A percentile compares a stretch with the other conserved stretches of the same genome.
phyloP scores from a whole-genome alignment of 2,888 invertebrate species.

The Arctia plantaginis region DNA sequence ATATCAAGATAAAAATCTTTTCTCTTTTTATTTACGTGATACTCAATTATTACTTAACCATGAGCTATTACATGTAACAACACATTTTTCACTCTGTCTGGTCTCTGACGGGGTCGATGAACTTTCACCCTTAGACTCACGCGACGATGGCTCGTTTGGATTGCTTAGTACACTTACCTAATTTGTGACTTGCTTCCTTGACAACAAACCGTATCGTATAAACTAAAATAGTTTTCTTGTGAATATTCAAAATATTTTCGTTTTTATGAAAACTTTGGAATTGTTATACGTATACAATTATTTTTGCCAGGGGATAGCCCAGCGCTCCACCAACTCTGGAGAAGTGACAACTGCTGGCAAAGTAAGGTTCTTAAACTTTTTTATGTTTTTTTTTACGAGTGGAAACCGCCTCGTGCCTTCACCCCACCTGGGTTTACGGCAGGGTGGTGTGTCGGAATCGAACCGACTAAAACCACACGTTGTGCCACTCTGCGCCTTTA shows the following conservation, averaged over 20 bases:
- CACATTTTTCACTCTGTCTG: slow-evolving; percentile 41
- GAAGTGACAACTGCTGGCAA: neutral
- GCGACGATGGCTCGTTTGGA: slow-evolving; percentile 38
- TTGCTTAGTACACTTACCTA: slow-evolving; percentile 19
- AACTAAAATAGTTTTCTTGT: too few relatives aligned
- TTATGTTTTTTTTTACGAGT: too few relatives aligned
- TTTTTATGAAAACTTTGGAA: too few relatives aligned
- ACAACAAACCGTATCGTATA: neutral
- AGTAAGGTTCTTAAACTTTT: neutral
- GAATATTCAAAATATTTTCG: too few relatives aligned
- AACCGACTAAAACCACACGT: too few relatives aligned
- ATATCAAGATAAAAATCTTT: neutral
- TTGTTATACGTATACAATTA: too few relatives aligned
- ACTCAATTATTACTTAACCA: slow-evolving; percentile 21
- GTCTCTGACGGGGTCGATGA: slow-evolving; percentile 45
- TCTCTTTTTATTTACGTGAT: neutral
- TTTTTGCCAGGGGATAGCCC: neutral
- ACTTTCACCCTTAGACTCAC: slow-evolving; percentile 53
- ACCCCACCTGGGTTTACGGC: too few relatives aligned
- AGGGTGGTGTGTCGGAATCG: too few relatives aligned
- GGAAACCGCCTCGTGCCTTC: too few relatives aligned
- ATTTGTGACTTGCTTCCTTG: neutral
- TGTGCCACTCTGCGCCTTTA: too few relatives aligned
- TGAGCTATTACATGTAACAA: slow-evolving; percentile 31
- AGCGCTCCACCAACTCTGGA: neutral